These are phyloP conservation scores for Semicossyphus pulcher DNA, from an alignment of 2,113 vertebrate genomes.

Conservation along the genomic window DNA sequence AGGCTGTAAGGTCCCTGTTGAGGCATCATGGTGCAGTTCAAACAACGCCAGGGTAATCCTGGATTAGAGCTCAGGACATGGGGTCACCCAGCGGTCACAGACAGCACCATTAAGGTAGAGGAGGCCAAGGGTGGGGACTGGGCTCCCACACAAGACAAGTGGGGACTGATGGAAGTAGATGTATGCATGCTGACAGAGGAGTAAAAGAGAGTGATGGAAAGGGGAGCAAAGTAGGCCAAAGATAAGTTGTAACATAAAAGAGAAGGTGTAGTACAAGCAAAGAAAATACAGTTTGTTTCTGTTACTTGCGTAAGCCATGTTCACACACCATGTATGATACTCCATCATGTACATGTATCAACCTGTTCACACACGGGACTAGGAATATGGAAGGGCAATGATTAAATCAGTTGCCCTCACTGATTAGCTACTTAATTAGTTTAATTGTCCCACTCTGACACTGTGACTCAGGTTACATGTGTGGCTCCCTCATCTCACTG, in stretches of 20 bases:
- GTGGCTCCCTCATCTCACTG: neutral
- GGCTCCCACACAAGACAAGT: slow-evolving; percentile 25
- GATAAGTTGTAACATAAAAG: neutral
- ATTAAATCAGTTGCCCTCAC: neutral
- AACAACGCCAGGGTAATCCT: slow-evolving; percentile 71
- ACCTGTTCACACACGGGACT: neutral
- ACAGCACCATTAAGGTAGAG: slow-evolving; percentile 40
- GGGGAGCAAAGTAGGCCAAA: neutral
- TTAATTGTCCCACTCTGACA: neutral
- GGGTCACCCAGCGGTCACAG: slow-evolving; percentile 74
- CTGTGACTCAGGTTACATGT: neutral
- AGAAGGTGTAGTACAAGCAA: neutral
- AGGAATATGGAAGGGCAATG: neutral
- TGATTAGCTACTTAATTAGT: slow-evolving; percentile 1
- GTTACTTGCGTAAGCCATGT: neutral
- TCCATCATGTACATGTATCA: too few species aligned
- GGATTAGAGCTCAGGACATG: slow-evolving; percentile 73
- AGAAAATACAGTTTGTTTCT: neutral
- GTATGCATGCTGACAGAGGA: slow-evolving; percentile 8
- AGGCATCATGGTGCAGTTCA: slow-evolving; percentile 48
- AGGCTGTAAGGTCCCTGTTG: slow-evolving; percentile 34
- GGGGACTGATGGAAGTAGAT: slow-evolving; percentile 27
- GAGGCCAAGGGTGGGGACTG: slow-evolving; percentile 44
- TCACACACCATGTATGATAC: neutral
- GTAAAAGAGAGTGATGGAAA: neutral